Base-by-base conservation (phyloP, 2,797 vertebrate species). In the Thaleichthys pacificus region DNA sequence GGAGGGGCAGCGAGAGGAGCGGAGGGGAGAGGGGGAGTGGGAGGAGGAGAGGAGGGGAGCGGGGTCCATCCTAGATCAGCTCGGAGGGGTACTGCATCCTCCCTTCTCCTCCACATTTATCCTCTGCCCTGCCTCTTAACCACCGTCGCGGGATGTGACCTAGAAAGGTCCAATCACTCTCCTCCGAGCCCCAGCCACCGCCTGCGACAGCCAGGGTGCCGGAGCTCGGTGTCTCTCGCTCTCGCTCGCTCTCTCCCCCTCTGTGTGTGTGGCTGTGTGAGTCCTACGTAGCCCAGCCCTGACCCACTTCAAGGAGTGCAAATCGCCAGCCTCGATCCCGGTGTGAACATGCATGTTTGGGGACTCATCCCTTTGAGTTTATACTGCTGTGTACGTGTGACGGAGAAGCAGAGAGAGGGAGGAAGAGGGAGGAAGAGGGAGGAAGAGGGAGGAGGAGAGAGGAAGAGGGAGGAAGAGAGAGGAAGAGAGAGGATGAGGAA, bases 101-200 rank as follows among this genome's bases (percentile, higher is more conserved):
- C 30, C 30, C 30, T 32, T 32, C 30, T 32, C 30, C 30, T 32
- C 30, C 30, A 32, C 30, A 83, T 90, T 92, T 89, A 91, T 93
- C 90, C 89, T 88, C 87, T 88, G 85, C 84, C 85, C 86, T 76
- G 80, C 86, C 30, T 89, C 90, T 79, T 85, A 92, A 88, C 91
- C 91, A 88, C 89, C 90, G 89, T 93, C 92, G 89, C 74, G 92
- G 93, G 92, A 91, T 89, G 92, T 94, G 93, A 94, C 93, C 93
- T 92, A 94, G 92, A 93, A 94, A 93, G 91, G 90, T 88, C 91
- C 91, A 92, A 92, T 94, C 89, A 87, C 89, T 92, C 91, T 81
- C 85, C 83, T 89, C 91, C 88, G 89, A 91, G 86, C 89, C 89
- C 88, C 86, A 89, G 89, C 91, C 89, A 88, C 92, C 91, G 90